Evolutionary conservation across 2,113 vertebrate species (phyloP), one percentile per base, ranked within the genome.

Genomic region (Herpetotheres cachinnans): DNA sequence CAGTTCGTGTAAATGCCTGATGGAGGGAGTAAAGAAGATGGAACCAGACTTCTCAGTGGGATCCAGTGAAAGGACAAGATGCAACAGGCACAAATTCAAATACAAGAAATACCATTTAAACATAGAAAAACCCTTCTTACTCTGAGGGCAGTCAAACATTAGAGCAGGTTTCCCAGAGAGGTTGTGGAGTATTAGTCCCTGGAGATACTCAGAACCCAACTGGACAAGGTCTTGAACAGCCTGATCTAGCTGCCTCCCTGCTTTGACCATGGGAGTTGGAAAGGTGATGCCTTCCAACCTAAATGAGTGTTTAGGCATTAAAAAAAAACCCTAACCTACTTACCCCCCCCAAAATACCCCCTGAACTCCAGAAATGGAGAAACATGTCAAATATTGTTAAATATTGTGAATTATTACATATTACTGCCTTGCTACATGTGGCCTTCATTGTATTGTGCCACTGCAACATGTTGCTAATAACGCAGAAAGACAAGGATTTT

Each of bases 331-430:
- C 16, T 67, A 36, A 22, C 5, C 8, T 29, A 67, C 34, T 58
- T 21, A 10, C 14, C 24, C 3, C 2, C 10, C 14, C 7, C 5
- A 10, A 36, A 61, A 10, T 54, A 27, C 1, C 16, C 11, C 13
- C 20, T 6, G 6, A 70, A 29, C 5, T 4, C 11, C 12, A 0
- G 11, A 54, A 82, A 49, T 29, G 10, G 42, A 69, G 7, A 59
- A 89, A 38, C 1, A 2, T 42, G 40, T 42, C 13, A 42, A 42
- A 42, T 66, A 7, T 52, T n/a, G n/a, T n/a, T 52, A 30, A 40
- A 47, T 47, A 15, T 34, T 91, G 36, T 69, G 54, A 74, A 63
- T 62, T 77, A 30, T 26, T 89, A 38, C 8, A 8, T 63, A n/a
- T 44, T 82, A 16, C 13, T 59, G 15, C 27, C 54, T 86, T 82